A percentile compares a stretch with the other conserved stretches of the same genome.
phyloP scores from a whole-genome alignment of 2,113 vertebrate species.

The Cettia cetti region DNA sequence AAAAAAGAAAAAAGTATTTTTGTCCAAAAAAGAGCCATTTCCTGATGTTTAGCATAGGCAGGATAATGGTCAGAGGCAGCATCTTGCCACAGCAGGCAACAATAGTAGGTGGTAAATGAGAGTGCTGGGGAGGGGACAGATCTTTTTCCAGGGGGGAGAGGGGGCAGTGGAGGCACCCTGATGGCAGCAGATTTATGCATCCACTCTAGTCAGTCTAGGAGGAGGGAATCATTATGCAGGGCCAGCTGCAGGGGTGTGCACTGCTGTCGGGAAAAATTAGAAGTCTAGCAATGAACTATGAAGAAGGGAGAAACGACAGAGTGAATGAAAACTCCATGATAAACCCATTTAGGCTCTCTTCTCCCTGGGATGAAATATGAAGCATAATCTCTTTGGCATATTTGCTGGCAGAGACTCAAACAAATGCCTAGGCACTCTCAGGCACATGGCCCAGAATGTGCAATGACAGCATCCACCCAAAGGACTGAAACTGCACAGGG shows the following conservation, averaged over 20 bases:
- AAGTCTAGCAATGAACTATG: conserved; percentile 43
- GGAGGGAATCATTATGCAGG: conserved; percentile 52
- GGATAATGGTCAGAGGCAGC: conserved; percentile 15
- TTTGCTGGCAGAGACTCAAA: not conserved
- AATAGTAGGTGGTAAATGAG: conserved; percentile 60
- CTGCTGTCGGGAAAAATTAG: conserved; percentile 63
- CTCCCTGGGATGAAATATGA: not conserved
- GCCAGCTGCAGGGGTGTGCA: conserved; percentile 55
- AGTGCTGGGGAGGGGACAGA: conserved; percentile 10
- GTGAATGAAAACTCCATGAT: conserved; percentile 53
- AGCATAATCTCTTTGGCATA: conserved; percentile 39
- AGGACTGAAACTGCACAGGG: not conserved
- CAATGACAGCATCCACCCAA: not conserved
- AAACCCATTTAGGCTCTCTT: conserved; percentile 52
- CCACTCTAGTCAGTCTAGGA: not conserved
- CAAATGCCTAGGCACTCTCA: not conserved
- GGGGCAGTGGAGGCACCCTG: conserved; percentile 34
- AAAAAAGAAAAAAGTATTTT: not conserved
- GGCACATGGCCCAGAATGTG: not conserved
- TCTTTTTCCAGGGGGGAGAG: conserved; percentile 9
- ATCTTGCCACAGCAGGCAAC: conserved; percentile 26
- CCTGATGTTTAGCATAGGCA: not conserved
- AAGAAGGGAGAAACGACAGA: conserved; percentile 37
- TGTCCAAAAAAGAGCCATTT: conserved; percentile 15
- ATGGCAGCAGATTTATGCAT: conserved; percentile 43